Conservation (phyloP, 2,797 vertebrate genomes). For the Pseudomugil gertrudae region DNA sequence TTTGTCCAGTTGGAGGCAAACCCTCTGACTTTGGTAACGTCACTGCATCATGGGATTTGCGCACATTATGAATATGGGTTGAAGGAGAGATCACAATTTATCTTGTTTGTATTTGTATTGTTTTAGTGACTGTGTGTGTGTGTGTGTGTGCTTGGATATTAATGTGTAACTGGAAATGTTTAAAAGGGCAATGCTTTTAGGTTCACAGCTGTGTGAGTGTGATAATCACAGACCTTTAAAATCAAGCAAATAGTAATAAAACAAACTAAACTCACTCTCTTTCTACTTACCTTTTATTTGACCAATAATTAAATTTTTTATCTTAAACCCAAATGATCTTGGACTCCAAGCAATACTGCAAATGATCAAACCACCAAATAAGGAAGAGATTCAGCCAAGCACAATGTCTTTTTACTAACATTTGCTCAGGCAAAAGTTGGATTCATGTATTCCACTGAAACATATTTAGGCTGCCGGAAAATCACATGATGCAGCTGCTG, state of each 20-base stretch:
- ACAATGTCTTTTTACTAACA: constrained; percentile 41
- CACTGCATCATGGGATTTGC: constrained; percentile 36
- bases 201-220: constrained; percentile 13
- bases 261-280: constrained; percentile 25
- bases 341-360: constrained; percentile 18
- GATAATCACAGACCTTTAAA: constrained; percentile 33
- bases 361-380: constrained; percentile 47
- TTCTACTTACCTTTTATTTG: constrained; percentile 19
- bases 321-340: constrained; percentile 17
- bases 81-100: background rate
- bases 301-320: constrained; percentile 34
- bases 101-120: constrained; percentile 11
- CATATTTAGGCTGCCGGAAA: constrained; percentile 38
- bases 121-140: background rate
- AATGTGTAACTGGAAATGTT: background rate
- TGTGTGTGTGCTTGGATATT: constrained; percentile 1
- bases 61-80: background rate
- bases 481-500: constrained; percentile 54
- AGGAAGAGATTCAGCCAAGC: constrained; percentile 35
- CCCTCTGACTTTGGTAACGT: constrained; percentile 25
- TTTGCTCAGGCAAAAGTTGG: constrained; percentile 8
- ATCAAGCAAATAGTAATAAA: constrained; percentile 43
- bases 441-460: constrained; percentile 17
- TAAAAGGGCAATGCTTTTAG: background rate
- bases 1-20: constrained; percentile 32